Conservation (phyloP, 1,140 invertebrate genomes). For the Psilanteris sp. region DNA sequence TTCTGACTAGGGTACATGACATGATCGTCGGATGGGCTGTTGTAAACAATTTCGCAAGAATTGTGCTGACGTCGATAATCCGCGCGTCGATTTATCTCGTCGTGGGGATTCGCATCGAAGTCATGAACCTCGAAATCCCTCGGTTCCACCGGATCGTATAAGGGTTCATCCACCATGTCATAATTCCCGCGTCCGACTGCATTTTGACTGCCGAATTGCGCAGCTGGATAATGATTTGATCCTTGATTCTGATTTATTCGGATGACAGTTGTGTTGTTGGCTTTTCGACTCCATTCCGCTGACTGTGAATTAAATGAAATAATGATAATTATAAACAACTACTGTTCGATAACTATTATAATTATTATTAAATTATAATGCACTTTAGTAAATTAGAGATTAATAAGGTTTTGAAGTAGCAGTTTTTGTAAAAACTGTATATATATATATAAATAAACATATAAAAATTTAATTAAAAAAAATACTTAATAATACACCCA, state of each 20-base stretch:
- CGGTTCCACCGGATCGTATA: slow-evolving; percentile 77
- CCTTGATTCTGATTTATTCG: slow-evolving; percentile 73
- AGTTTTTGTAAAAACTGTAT: no score
- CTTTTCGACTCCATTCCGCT: slow-evolving; percentile 75
- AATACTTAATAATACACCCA: no score
- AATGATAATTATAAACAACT: no score
- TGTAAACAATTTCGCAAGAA: slow-evolving; percentile 68
- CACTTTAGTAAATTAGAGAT: no score
- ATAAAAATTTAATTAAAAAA: no score
- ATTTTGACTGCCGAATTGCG: slow-evolving; percentile 42
- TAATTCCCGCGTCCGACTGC: slow-evolving; percentile 65
- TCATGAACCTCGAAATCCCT: slow-evolving; percentile 77
- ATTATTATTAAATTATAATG: no score
- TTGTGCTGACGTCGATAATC: slow-evolving; percentile 72
- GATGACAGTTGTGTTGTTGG: slow-evolving; percentile 78
- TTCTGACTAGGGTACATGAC: slow-evolving; percentile 65
- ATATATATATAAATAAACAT: no score
- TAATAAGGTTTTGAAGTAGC: no score
- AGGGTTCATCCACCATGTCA: slow-evolving; percentile 73
- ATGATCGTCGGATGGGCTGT: slow-evolving; percentile 66
- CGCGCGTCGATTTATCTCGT: slow-evolving; percentile 73
- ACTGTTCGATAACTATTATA: no score
- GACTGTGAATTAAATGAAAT: no score
- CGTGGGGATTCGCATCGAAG: slow-evolving; percentile 76
- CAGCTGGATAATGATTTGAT: slow-evolving; percentile 62